Evolutionary conservation across 37 sponge, comb jelly and placozoan genomes (phyloP), one percentile per base, ranked within the genome.

Genomic region (Agelas oroides): DNA sequence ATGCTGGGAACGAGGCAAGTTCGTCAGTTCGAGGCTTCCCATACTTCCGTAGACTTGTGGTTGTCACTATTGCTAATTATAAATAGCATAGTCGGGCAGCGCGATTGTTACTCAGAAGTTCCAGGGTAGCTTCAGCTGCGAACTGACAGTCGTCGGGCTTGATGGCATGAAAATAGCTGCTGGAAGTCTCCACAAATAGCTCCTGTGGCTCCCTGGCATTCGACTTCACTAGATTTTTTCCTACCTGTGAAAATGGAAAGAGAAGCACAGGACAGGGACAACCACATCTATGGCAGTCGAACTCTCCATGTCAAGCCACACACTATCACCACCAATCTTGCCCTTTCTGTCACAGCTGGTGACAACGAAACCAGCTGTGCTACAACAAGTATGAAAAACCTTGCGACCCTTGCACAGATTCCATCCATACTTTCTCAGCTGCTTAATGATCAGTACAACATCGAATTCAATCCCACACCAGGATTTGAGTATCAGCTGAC

Each of bases 251-350:
- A 75, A 6, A 39, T 76, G 18, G 53, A 73, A 18, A 52, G 87
- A 1, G 33, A 31, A 21, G 71, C 76, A 12, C 38, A 68, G 25
- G 91, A 85, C 76, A 78, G 85, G 46, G 85, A 73, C 30, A 17
- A 72, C 18, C 76, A 83, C 57, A 62, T 94, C 12, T 81, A 80
- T 37, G 93, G 93, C 31, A 82, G 84, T 35, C 95, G 92, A 11
- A 91, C 87, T 79, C 59, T 71, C 53, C 30, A 82, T 32, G 82
- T 90, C 38, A 31, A 76, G 38, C 39, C 30, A 35, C 79, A 57
- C 19, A 21, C 70, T n/a, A n/a, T n/a, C n/a, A 15, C 53, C 40
- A n/a, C 70, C 15, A 57, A 57, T 30, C 46, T 80, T 37, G 67
- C 81, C 1, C 53, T 80, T 18, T 40, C 58, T 35, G 65, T 78